Evolutionary conservation across 2,113 vertebrate genomes (phyloP).

Genomic region (Nicator chloris): DNA sequence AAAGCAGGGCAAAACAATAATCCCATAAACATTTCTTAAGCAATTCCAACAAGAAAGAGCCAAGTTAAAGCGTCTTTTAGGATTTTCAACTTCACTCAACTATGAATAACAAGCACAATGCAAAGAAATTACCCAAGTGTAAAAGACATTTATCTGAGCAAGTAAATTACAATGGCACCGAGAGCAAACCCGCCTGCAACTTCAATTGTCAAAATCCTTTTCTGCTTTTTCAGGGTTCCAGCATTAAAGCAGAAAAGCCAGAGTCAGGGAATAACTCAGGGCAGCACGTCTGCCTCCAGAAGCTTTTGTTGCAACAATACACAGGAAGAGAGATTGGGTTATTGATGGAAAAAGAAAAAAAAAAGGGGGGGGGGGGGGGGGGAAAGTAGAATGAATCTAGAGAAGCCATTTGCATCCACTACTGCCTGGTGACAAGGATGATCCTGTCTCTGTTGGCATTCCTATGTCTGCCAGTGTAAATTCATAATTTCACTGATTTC

Average conservation of each 20-base stretch:
- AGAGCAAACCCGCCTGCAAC: background rate
- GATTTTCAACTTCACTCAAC: background rate
- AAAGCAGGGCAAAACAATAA: background rate
- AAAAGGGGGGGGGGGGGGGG: background rate
- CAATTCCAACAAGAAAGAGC: background rate
- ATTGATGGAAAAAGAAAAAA: background rate
- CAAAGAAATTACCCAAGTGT: background rate
- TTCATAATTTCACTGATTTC: background rate
- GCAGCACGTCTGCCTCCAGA: background rate
- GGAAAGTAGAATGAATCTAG: background rate
- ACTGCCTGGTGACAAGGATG: background rate
- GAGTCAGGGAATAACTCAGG: background rate
- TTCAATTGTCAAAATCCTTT: background rate
- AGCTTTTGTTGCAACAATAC: background rate
- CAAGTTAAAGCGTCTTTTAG: background rate
- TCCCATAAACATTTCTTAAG: background rate
- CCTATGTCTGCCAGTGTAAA: background rate
- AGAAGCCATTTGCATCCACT: background rate
- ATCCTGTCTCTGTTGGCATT: background rate
- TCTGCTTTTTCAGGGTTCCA: background rate
- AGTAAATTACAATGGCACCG: background rate
- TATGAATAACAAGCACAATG: background rate
- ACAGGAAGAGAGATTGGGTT: background rate
- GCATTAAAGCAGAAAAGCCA: background rate
- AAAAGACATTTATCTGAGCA: slow-evolving; percentile 20